Evolutionary conservation across 2,797 vertebrate genomes (phyloP), one percentile per base, ranked within the genome.

Genomic region (Microctenopoma lineatum): DNA sequence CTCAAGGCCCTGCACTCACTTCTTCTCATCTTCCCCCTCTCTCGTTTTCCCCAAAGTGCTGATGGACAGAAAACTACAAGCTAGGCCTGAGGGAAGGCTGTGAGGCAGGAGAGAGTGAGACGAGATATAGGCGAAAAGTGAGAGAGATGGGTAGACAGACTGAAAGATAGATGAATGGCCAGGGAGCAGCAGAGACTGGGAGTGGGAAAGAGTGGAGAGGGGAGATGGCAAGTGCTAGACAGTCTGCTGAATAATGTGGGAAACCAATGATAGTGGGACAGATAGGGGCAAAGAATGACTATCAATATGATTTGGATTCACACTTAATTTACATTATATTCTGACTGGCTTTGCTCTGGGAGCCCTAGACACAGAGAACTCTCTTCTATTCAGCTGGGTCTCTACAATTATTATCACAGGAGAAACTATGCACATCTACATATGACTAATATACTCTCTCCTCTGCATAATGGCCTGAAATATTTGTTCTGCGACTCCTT

Each of bases 11-110:
- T 13, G 60, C 47, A 1, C 69, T 57, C 27, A 13, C 57, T 67
- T 67, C 62, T 39, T 85, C 73, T 86, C 84, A 84, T 86, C 77
- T 83, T 77, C 65, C 12, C 41, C 41, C 27, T 64, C 68, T 77
- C 52, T 85, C 57, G 13, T 83, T 86, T 75, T 89, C 80, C 83
- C 80, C 65, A 75, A 91, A 91, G 83, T 83, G 87, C 87, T 90
- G 89, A 92, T 86, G 85, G 82, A 79, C 75, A 79, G 75, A 83
- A 70, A 83, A 87, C 80, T 89, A 83, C 79, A 80, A 73, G 76
- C 73, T 16, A 71, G 65, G 85, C 88, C 90, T 62, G 59, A 79
- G 87, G 89, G 82, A 50, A 86, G 79, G 80, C 85, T 84, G 68
- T 13, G 79, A 90, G 84, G 59, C 58, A 80, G 68, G 21, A 81